These are phyloP conservation scores for Panagrolaimus sp. DNA, from an alignment of 1,140 invertebrate genomes.

Conservation along the genomic window DNA sequence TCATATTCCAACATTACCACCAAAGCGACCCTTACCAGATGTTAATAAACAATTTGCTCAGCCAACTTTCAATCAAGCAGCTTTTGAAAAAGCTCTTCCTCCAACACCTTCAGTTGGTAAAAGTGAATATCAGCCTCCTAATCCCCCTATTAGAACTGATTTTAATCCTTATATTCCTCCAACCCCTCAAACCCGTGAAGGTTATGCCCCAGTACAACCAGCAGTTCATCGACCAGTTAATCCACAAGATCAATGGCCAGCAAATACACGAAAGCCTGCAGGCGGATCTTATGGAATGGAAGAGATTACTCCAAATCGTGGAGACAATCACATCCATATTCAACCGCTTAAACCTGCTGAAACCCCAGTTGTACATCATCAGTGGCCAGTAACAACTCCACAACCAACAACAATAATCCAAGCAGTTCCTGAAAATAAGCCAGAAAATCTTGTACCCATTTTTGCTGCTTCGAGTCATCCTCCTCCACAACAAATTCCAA, in stretches of 20 bases:
- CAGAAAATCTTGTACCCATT: background rate
- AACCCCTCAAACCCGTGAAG: background rate
- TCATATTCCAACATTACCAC: background rate
- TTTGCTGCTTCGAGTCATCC: background rate
- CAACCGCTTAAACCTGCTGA: background rate
- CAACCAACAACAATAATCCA: background rate
- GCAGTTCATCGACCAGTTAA: background rate
- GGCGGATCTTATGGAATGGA: constrained; percentile 7
- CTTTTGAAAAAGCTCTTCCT: background rate
- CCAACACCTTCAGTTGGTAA: background rate
- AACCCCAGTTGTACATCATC: background rate
- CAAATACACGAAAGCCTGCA: constrained; percentile 5
- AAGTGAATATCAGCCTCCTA: too few relatives aligned
- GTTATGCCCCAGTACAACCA: background rate
- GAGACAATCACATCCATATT: background rate
- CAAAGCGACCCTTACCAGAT: background rate
- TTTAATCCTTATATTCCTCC: constrained; percentile 7
- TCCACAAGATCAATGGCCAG: constrained; percentile 14
- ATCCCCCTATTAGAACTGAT: too few relatives aligned
- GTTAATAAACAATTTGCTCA: background rate
- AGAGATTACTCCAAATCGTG: background rate
- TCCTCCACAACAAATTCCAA: background rate
- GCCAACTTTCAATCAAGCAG: constrained; percentile 1
- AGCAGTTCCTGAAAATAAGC: background rate
- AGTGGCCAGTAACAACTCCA: background rate